These are phyloP conservation scores for Amphiprion ocellaris DNA, from an alignment of 2,113 vertebrate genomes.

Conservation along the genomic window DNA sequence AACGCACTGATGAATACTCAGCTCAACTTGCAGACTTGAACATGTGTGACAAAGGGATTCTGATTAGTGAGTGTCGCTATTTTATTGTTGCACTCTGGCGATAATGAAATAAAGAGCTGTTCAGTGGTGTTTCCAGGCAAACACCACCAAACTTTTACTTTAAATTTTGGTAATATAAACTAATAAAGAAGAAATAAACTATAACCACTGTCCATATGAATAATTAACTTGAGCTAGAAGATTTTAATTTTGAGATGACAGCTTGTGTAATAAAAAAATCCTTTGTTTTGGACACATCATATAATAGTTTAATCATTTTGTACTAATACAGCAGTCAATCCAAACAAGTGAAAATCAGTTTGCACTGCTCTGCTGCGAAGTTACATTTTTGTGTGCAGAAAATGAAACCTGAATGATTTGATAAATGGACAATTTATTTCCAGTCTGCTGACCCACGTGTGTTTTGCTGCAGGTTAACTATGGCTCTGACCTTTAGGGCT, in stretches of 20 bases:
- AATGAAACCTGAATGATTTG: slow-evolving; percentile 12
- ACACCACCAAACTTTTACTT: too few relatives aligned
- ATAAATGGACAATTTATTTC: slow-evolving; percentile 29
- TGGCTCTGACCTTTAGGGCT: not conserved
- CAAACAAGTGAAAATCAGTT: slow-evolving; percentile 1
- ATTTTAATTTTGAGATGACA: not conserved
- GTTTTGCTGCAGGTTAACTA: not conserved
- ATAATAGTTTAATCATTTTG: not conserved
- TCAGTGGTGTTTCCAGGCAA: too few relatives aligned
- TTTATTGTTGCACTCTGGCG: too few relatives aligned
- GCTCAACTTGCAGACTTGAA: too few relatives aligned
- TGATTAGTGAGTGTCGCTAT: too few relatives aligned
- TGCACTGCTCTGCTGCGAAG: slow-evolving; percentile 1
- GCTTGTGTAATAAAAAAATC: not conserved
- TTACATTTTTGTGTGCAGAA: not conserved
- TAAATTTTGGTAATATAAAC: too few relatives aligned
- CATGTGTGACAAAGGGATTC: too few relatives aligned
- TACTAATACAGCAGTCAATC: not conserved
- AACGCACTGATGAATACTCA: too few relatives aligned
- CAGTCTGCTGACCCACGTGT: not conserved
- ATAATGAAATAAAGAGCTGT: too few relatives aligned
- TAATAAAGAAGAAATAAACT: not conserved
- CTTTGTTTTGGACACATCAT: too few relatives aligned
- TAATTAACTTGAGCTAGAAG: not conserved
- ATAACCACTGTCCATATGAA: not conserved